Evolutionary conservation across 2,888 invertebrate species (phyloP), one percentile per base, ranked within the genome.

Genomic region (Diarsia rubi): DNA sequence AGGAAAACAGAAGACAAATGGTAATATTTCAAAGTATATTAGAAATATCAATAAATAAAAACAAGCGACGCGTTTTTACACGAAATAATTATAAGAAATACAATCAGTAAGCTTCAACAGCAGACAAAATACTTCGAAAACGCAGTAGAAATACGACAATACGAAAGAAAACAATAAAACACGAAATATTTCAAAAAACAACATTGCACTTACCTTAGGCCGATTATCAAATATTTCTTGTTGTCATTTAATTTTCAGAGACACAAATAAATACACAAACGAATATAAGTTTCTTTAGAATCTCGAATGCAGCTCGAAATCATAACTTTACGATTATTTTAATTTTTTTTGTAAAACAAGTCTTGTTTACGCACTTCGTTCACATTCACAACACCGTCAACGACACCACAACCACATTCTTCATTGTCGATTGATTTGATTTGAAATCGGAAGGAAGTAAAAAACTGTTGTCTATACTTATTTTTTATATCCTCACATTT

Each of bases 341-440:
- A 57, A 69, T 76, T 78, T 72, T n/a, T 69, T 78, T 75, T 44
- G n/a, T 67, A 75, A 81, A 82, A 59, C 78, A 83, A 59, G 73
- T 83, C 68, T 88, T 90, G 88, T 90, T 90, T 90, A 89, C 88
- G 87, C 88, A 88, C 84, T 84, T 82, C 78, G 73, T 72, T 67
- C 73, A 83, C 82, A 79, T 82, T 80, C 63, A 79, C 82, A 80
- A 79, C 70, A 74, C 31, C n/a, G n/a, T n/a, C n/a, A n/a, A n/a
- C n/a, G n/a, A n/a, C n/a, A n/a, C n/a, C n/a, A n/a, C n/a, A n/a
- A n/a, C n/a, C 69, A 79, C 69, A 70, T 80, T 75, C 81, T 75
- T 68, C 65, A 69, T 83, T 89, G 88, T 87, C 89, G 84, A 90
- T 88, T 89, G 88, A 89, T 88, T 90, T 88, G 88, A 88, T 88